A percentile compares a stretch with the other conserved stretches of the same genome.
These are phyloP conservation scores for Cololabis saira DNA, from an alignment of 2,113 vertebrate genomes.

Conservation along the genomic window DNA sequence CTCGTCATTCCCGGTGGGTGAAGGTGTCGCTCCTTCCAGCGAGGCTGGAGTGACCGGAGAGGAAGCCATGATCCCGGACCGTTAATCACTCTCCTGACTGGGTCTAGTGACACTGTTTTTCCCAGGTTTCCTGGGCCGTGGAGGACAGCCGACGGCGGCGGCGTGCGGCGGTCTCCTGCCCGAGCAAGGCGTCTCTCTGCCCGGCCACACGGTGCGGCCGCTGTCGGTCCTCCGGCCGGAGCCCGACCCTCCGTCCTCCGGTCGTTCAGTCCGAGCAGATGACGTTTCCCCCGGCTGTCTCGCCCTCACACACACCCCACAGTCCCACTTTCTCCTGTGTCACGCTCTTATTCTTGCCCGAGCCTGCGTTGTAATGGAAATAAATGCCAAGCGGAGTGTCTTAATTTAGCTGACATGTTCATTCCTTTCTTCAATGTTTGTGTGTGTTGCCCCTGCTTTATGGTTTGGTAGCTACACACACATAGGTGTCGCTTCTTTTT, in stretches of 20 bases:
- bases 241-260: constrained; percentile 41
- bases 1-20: constrained; percentile 52
- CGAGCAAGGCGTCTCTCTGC: constrained; percentile 56
- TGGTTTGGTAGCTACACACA: too few species aligned
- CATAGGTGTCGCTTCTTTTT: too few species aligned
- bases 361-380: too few species aligned
- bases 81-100: not conserved
- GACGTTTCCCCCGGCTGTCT: constrained; percentile 37
- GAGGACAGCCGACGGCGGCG: not conserved
- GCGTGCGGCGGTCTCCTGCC: constrained; percentile 5
- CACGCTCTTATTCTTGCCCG: too few species aligned
- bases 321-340: too few species aligned
- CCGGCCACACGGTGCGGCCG: constrained; percentile 37
- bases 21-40: constrained; percentile 64
- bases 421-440: too few species aligned
- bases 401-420: too few species aligned
- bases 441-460: too few species aligned
- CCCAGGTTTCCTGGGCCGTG: not conserved
- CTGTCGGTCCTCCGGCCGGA: constrained; percentile 49
- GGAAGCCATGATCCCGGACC: constrained; percentile 49
- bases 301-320: too few species aligned
- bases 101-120: constrained; percentile 14
- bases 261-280: constrained; percentile 40
- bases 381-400: too few species aligned
- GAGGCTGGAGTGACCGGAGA: constrained; percentile 59